phyloP scores from a whole-genome alignment of 2,113 vertebrate genomes.

The Lepus timidus region DNA sequence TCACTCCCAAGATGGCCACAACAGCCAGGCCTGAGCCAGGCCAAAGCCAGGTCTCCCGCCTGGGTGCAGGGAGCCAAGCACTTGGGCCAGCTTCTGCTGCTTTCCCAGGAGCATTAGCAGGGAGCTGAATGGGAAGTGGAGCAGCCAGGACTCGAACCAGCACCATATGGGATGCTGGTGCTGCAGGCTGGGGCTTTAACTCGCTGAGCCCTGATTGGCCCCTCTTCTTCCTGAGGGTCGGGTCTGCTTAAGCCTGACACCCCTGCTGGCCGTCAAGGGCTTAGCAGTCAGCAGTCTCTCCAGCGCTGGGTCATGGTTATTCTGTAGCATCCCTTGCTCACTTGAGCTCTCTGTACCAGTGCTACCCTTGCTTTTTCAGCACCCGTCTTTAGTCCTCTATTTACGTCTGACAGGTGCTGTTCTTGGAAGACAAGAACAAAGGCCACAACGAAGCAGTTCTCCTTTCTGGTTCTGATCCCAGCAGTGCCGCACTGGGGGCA shows the following conservation, averaged over 20 bases:
- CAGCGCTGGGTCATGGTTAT: not conserved
- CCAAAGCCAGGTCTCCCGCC: too few relatives aligned
- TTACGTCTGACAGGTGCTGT: not conserved
- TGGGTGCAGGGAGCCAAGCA: too few relatives aligned
- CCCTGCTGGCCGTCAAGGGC: not conserved
- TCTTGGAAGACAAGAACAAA: slow-evolving; percentile 17
- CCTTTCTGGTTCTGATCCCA: not conserved
- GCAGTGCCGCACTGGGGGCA: not conserved
- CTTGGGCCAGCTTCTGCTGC: too few relatives aligned
- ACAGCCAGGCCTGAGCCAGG: too few relatives aligned
- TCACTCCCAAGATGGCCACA: too few relatives aligned
- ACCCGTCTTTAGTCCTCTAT: not conserved
- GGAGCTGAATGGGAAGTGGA: too few relatives aligned
- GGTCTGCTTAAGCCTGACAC: not conserved
- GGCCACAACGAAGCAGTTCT: not conserved
- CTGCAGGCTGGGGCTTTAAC: too few relatives aligned
- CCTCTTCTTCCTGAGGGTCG: not conserved
- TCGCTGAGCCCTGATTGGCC: too few relatives aligned
- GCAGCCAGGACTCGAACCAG: too few relatives aligned
- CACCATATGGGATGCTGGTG: too few relatives aligned
- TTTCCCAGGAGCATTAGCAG: too few relatives aligned
- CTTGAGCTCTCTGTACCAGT: not conserved
- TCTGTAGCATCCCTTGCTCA: not conserved
- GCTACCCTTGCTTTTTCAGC: slow-evolving; percentile 7
- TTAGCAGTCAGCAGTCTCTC: not conserved